Evolutionary conservation across 2,888 invertebrate species (phyloP).

Genomic region (Catonia carolina): DNA sequence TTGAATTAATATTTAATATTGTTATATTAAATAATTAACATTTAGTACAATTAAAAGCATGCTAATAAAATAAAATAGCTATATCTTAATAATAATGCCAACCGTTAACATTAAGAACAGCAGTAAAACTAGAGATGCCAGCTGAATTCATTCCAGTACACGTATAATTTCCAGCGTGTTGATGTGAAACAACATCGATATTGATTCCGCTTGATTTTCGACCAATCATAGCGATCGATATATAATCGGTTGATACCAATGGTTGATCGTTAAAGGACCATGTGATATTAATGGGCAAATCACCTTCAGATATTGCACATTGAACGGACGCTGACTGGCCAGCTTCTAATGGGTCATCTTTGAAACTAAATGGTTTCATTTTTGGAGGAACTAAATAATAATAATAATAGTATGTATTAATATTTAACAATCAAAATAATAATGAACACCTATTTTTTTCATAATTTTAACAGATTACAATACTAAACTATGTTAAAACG

Average conservation of each 20-base stretch:
- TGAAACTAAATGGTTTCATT: constrained; percentile 36
- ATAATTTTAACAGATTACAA: too few relatives aligned
- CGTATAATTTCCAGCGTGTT: constrained; percentile 56
- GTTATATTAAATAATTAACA: too few relatives aligned
- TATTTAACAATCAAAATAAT: too few relatives aligned
- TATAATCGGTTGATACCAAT: constrained; percentile 26
- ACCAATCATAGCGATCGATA: constrained; percentile 26
- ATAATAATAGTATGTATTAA: too few relatives aligned
- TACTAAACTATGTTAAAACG: too few relatives aligned
- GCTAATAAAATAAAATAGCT: too few relatives aligned
- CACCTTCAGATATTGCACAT: constrained; percentile 44
- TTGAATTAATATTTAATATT: too few relatives aligned
- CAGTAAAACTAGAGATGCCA: constrained; percentile 57
- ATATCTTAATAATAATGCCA: constrained; percentile 1
- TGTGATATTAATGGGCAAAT: constrained; percentile 37
- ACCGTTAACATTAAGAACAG: constrained; percentile 65
- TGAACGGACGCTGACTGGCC: constrained; percentile 40
- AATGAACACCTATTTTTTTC: too few relatives aligned
- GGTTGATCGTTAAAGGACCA: constrained; percentile 52
- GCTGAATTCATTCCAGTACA: constrained; percentile 63
- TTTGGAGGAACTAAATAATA: constrained; percentile 38
- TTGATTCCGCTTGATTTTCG: constrained; percentile 35
- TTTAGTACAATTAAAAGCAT: too few relatives aligned
- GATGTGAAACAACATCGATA: constrained; percentile 21
- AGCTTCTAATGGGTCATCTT: constrained; percentile 41